Evolutionary conservation across 2,797 vertebrate genomes (phyloP), one percentile per base, ranked within the genome.

Genomic region (Siniperca undulata): DNA sequence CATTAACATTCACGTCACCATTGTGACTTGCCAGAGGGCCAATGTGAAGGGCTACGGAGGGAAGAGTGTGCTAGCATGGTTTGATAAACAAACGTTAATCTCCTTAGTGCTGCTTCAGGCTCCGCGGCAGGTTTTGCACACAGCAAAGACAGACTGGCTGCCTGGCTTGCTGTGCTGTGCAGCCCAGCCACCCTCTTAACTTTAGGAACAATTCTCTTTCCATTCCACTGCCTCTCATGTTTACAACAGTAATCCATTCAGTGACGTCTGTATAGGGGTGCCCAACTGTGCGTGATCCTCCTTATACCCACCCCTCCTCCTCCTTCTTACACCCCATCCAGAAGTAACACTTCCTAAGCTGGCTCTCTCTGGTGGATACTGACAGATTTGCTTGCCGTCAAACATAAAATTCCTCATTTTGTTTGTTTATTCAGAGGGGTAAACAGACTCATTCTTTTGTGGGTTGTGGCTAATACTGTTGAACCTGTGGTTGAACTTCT

Each of bases 1-100:
- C 65, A 80, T 80, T 60, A 61, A 48, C 74, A 70, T 44, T 74
- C 70, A 44, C 40, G 1, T 58, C 71, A 70, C 55, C 61, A 59
- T 40, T 80, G 52, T 24, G 78, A 73, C 81, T 83, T 56, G 44
- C 82, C 80, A 75, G 27, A 52, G 50, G 74, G 52, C n/a, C 73
- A 46, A 77, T 27, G 74, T 40, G 64, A 86, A 73, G 53, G 38
- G 70, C 62, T 24, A 55, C 17, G 30, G 80, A 74, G 78, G 75
- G 59, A 87, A 85, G 78, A 74, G 81, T 24, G 72, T 17, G 65
- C 65, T 66, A 75, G 80, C 77, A 61, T 56, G 74, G 84, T 83
- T 86, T 88, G 77, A 82, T 84, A 84, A 91, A 89, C 84, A 86
- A 89, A 82, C 53, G 55, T 44, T 88, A 80, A 88, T 91, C 85